Base-by-base conservation (phyloP, 2,113 vertebrate genomes). In the Aldabrachelys gigantea region DNA sequence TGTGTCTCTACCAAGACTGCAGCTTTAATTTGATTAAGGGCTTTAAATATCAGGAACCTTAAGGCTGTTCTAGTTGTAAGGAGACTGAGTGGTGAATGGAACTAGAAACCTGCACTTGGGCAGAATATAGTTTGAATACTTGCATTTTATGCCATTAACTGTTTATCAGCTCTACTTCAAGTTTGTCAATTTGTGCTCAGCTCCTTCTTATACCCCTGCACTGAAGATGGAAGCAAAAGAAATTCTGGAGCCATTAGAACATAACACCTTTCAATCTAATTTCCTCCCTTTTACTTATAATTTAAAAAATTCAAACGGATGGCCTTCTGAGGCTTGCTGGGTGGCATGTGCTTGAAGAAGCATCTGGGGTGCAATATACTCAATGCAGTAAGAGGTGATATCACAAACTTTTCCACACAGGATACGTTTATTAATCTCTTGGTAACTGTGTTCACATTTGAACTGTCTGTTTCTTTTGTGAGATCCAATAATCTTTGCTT, bases 371-470 rank as follows among this genome's bases (percentile, higher is more conserved):
- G 72, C 62, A 94, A 95, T 93, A 75, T 84, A 84, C 35, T 88
- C 95, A 87, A 90, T 89, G 56, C 88, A 84, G 79, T 1, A 2
- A 94, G 94, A 96, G 92, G 95, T 95, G 87, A 96, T 91, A 89
- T 69, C 88, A 54, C 85, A 96, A 95, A 97, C 84, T 97, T 94
- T 94, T 93, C 89, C 81, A 91, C 94, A 91, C 82, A 69, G 31
- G 87, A 47, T 91, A 83, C n/a, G 10, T 79, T 91, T 96, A 96
- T 97, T 96, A 97, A 97, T 97, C 94, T 97, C 96, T 62, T 87
- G 93, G 92, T 95, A 97, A 97, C 93, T 93, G 94, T 95, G 95
- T 96, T 96, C 90, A 92, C 96, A 92, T 97, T 96, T 95, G 95
- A 96, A 97, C 95, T 88, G 97, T 96, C 93, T 89, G 85, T 96